A percentile compares a stretch with the other conserved stretches of the same genome.
phyloP scores from a whole-genome alignment of 1,140 invertebrate genomes.

The Lasioglossum albipes region DNA sequence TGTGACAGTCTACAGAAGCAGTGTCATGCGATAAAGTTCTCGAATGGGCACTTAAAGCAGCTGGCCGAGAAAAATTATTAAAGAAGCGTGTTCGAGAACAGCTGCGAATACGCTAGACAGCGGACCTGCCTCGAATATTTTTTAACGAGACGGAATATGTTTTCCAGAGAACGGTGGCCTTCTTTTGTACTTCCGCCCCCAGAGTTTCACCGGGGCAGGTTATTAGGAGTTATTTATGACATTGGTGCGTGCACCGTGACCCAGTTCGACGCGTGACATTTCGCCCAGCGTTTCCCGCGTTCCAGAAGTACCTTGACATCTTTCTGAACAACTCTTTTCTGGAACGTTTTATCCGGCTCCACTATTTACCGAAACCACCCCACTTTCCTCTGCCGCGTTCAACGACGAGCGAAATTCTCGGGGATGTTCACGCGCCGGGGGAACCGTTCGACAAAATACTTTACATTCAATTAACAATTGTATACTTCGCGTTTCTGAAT shows the following conservation, averaged over 20 bases:
- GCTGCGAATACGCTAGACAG: background rate
- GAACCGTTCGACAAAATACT: too few relatives aligned
- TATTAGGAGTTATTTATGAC: conserved; percentile 40
- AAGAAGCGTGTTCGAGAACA: background rate
- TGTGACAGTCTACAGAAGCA: too few relatives aligned
- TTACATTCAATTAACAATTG: too few relatives aligned
- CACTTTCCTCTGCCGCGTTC: too few relatives aligned
- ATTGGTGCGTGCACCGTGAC: conserved; percentile 46
- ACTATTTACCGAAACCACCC: conserved; percentile 17
- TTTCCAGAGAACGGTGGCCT: background rate
- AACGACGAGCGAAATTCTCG: too few relatives aligned
- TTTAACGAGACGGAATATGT: background rate
- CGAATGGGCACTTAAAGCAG: too few relatives aligned
- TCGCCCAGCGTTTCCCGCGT: conserved; percentile 39
- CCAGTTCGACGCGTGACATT: conserved; percentile 41
- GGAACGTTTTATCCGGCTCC: conserved; percentile 33
- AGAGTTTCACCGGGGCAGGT: conserved; percentile 2
- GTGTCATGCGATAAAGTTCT: too few relatives aligned
- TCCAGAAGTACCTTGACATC: conserved; percentile 41
- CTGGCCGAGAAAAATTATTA: too few relatives aligned
- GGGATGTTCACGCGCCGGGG: background rate
- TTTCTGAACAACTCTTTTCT: conserved; percentile 42
- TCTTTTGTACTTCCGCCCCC: background rate
- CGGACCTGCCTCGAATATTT: background rate
- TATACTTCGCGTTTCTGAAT: too few relatives aligned